Evolutionary conservation across 2,888 invertebrate species (phyloP).

Genomic region (Anaspis maculata): DNA sequence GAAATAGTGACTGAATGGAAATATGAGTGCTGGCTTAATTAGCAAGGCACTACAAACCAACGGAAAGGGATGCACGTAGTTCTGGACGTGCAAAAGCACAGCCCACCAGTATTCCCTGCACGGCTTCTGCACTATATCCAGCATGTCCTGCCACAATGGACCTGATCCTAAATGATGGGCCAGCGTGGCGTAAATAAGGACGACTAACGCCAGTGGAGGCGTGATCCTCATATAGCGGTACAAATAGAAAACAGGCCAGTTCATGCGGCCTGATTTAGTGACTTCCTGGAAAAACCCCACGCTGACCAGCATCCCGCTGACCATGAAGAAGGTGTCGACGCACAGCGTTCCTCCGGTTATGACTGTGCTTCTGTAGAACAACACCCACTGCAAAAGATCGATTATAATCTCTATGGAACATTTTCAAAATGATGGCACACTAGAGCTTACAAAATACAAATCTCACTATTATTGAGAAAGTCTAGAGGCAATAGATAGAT

Average conservation of each 20-base stretch:
- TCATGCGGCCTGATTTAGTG: constrained; percentile 31
- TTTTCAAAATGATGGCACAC: too few species aligned
- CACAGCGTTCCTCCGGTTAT: constrained; percentile 40
- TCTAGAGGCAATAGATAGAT: too few species aligned
- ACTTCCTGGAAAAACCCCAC: constrained; percentile 37
- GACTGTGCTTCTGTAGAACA: constrained; percentile 36
- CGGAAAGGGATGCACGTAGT: constrained; percentile 31
- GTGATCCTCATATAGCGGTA: constrained; percentile 44
- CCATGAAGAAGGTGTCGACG: constrained; percentile 43
- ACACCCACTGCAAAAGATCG: constrained; percentile 33
- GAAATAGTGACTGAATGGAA: too few species aligned
- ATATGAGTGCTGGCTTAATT: too few species aligned
- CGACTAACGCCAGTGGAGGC: constrained; percentile 41
- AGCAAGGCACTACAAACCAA: too few species aligned
- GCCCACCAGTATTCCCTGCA: constrained; percentile 40
- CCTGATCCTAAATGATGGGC: constrained; percentile 42
- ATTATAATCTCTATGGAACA: too few species aligned
- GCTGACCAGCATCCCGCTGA: constrained; percentile 41
- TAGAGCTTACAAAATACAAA: too few species aligned
- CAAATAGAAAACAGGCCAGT: constrained; percentile 38
- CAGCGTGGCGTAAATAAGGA: constrained; percentile 40
- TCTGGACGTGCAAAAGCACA: constrained; percentile 37
- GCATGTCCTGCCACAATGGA: constrained; percentile 37
- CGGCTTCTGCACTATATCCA: constrained; percentile 9
- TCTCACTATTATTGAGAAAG: too few species aligned